Percentiles rank a stretch among this genome's conserved stretches.
These are phyloP conservation scores for Neoitamus cyanurus DNA, from an alignment of 2,888 invertebrate species.

Conservation along the genomic window DNA sequence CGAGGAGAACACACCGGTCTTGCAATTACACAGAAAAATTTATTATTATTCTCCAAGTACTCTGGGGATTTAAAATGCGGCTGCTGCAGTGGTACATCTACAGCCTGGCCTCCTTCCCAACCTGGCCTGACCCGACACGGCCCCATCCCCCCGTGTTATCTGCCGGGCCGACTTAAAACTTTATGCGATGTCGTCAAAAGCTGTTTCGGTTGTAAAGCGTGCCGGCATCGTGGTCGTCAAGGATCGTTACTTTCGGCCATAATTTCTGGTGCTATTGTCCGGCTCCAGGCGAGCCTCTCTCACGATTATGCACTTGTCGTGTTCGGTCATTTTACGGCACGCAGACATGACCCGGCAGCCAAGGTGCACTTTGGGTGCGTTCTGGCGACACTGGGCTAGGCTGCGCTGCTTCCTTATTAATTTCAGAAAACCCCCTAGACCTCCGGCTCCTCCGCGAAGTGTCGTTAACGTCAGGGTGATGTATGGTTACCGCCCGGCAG, in stretches of 20 bases:
- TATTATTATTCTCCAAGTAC: slow-evolving; percentile 15
- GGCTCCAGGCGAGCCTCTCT: slow-evolving; percentile 6
- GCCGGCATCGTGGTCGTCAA: slow-evolving; percentile 43
- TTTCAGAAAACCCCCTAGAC: slow-evolving; percentile 18
- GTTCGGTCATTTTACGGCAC: background rate
- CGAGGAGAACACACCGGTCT: background rate
- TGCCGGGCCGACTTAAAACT: slow-evolving; percentile 21
- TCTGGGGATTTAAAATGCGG: slow-evolving; percentile 39
- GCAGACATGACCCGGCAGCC: background rate
- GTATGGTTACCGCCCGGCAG: slow-evolving; percentile 16
- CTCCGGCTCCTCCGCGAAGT: background rate
- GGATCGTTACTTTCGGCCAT: slow-evolving; percentile 39
- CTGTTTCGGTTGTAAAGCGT: slow-evolving; percentile 34
- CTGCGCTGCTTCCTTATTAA: slow-evolving; percentile 3
- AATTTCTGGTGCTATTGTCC: slow-evolving; percentile 30
- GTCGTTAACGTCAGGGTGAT: slow-evolving; percentile 42
- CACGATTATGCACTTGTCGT: slow-evolving; percentile 42
- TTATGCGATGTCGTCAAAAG: slow-evolving; percentile 38
- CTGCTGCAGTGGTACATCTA: slow-evolving; percentile 36
- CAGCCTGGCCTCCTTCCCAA: background rate
- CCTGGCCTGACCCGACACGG: background rate
- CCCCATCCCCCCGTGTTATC: background rate
- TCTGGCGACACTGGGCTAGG: background rate
- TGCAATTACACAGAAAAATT: slow-evolving; percentile 40
- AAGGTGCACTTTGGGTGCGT: slow-evolving; percentile 34